Evolutionary conservation across 1,140 invertebrate genomes (phyloP).

Genomic region (Meloidogyne hapla): DNA sequence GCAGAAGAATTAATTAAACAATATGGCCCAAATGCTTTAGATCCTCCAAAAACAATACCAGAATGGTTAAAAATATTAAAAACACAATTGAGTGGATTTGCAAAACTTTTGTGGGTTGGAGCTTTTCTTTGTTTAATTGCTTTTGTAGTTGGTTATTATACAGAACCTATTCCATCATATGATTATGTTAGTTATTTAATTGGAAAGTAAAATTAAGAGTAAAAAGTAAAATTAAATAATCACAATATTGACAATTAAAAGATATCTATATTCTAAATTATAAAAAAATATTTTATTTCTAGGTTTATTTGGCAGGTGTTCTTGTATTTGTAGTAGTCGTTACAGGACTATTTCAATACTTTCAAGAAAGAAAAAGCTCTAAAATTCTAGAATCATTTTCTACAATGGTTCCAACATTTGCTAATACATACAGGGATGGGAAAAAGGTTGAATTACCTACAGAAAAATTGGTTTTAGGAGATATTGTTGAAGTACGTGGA

Average conservation of each 20-base stretch:
- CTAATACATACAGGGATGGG: conserved; percentile 42
- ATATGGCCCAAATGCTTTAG: conserved; percentile 73
- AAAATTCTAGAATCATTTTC: conserved; percentile 74
- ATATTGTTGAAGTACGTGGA: conserved; percentile 55
- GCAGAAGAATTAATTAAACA: conserved; percentile 64
- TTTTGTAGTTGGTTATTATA: conserved; percentile 59
- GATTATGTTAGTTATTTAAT: conserved; percentile 61
- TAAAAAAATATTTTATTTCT: not conserved
- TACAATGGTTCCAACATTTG: conserved; percentile 35
- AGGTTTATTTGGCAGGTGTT: conserved; percentile 85
- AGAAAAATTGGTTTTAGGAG: conserved; percentile 51
- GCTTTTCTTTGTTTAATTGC: conserved; percentile 64
- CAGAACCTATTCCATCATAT: conserved; percentile 55
- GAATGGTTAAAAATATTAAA: conserved; percentile 64
- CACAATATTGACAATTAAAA: too few relatives aligned
- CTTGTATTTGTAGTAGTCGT: conserved; percentile 90
- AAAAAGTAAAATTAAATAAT: too few relatives aligned
- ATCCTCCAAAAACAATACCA: conserved; percentile 63
- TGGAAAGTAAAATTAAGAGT: not conserved
- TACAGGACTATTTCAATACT: conserved; percentile 94
- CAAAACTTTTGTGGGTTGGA: conserved; percentile 64
- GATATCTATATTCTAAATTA: too few relatives aligned
- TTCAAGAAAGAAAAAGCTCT: conserved; percentile 74
- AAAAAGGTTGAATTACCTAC: conserved; percentile 36
- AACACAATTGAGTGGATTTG: conserved; percentile 64